These are phyloP conservation scores for Lepidothrix coronata DNA, from an alignment of 2,113 vertebrate species.

Conservation along the genomic window DNA sequence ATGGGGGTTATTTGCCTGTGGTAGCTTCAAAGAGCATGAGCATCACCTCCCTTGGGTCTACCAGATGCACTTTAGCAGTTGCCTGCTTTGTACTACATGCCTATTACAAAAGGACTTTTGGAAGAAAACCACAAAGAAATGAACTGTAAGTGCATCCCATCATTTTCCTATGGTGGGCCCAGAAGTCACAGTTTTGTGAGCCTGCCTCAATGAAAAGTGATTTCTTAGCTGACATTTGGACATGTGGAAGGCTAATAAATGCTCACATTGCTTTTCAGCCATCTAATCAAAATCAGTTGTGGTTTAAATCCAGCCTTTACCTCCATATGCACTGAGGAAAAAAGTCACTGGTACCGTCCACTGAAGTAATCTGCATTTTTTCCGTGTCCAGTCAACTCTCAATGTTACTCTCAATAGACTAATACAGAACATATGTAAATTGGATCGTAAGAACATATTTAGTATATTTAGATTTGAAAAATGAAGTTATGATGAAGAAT, in stretches of 20 bases:
- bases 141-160: background rate
- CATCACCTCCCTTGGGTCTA: slow-evolving; percentile 4
- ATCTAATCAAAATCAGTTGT: slow-evolving; percentile 11
- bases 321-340: background rate
- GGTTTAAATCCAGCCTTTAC: background rate
- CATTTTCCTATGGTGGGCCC: background rate
- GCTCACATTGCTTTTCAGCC: background rate
- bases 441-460: background rate
- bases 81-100: background rate
- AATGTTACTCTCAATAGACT: slow-evolving; percentile 25
- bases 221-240: slow-evolving; percentile 30
- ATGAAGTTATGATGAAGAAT: slow-evolving; percentile 29
- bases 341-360: background rate
- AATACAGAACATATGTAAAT: slow-evolving; percentile 42
- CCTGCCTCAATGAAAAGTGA: background rate
- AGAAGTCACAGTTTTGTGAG: background rate
- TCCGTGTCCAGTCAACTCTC: background rate
- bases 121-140: slow-evolving; percentile 49
- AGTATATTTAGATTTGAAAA: slow-evolving; percentile 32
- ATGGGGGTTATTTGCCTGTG: background rate
- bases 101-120: background rate
- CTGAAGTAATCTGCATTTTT: background rate
- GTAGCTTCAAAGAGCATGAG: slow-evolving; percentile 32
- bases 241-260: background rate
- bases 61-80: slow-evolving; percentile 7